phyloP scores from a whole-genome alignment of 2,888 invertebrate species.

The Gibbula magus region DNA sequence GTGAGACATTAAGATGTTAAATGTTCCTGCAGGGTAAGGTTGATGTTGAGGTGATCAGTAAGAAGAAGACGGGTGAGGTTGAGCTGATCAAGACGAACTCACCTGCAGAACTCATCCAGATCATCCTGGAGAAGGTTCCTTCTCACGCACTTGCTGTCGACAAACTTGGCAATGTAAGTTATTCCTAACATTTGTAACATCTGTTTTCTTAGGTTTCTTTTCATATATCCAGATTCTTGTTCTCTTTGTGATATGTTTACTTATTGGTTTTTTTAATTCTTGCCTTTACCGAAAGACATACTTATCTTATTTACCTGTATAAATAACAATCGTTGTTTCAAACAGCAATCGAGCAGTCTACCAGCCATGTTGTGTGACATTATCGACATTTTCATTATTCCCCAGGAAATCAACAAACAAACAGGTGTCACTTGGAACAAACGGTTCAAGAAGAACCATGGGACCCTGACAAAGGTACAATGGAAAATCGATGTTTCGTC shows the following conservation, averaged over 20 bases:
- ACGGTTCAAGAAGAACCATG: conserved; percentile 70
- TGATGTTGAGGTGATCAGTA: conserved; percentile 53
- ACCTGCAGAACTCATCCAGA: conserved; percentile 67
- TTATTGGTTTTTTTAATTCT: too few species aligned
- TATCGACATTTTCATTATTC: conserved; percentile 11
- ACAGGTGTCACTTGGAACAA: conserved; percentile 75
- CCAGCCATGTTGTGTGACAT: too few species aligned
- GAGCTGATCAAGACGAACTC: conserved; percentile 68
- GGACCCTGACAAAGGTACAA: conserved; percentile 70
- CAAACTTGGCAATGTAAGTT: conserved; percentile 65
- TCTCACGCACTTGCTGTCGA: conserved; percentile 60
- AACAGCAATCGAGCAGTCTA: too few species aligned
- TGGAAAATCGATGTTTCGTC: neutral
- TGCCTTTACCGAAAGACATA: too few species aligned
- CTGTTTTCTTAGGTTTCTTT: too few species aligned
- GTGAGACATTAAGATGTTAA: neutral
- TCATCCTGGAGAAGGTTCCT: conserved; percentile 52
- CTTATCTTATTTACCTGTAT: too few species aligned
- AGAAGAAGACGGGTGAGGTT: conserved; percentile 55
- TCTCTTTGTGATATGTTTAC: too few species aligned
- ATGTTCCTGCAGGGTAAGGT: conserved; percentile 56
- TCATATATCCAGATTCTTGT: too few species aligned
- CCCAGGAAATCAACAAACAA: conserved; percentile 72
- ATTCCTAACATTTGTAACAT: neutral
- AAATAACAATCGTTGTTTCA: too few species aligned